Evolutionary conservation across 2,797 vertebrate genomes (phyloP).

Genomic region (Hephaestus fuliginosus): DNA sequence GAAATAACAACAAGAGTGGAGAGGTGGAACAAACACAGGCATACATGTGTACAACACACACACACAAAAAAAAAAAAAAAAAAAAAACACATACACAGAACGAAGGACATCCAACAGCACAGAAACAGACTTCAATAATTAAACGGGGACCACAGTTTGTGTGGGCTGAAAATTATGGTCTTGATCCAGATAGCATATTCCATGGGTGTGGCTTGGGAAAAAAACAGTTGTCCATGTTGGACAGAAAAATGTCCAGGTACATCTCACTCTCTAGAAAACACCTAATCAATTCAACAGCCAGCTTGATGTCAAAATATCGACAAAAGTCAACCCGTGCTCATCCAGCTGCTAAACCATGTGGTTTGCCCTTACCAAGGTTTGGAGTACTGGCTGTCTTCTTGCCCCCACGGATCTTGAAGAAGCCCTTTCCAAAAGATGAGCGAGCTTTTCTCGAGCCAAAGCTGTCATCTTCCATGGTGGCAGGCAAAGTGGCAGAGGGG

Average conservation of each 20-base stretch:
- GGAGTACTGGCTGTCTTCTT: slow-evolving; percentile 93
- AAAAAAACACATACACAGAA: slow-evolving; percentile 34
- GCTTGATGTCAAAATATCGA: not conserved
- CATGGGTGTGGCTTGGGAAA: slow-evolving; percentile 72
- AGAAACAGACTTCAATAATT: slow-evolving; percentile 70
- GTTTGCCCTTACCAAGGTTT: slow-evolving; percentile 91
- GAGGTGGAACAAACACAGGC: slow-evolving; percentile 51
- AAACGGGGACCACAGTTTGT: slow-evolving; percentile 68
- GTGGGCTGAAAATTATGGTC: slow-evolving; percentile 76
- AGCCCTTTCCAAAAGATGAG: slow-evolving; percentile 96
- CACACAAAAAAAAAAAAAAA: not conserved
- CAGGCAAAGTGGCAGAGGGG: slow-evolving; percentile 75
- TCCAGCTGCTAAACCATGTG: not conserved
- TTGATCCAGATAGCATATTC: slow-evolving; percentile 52
- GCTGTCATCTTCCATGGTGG: slow-evolving; percentile 84
- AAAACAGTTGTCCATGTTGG: slow-evolving; percentile 25
- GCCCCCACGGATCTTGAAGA: slow-evolving; percentile 95
- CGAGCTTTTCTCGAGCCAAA: slow-evolving; percentile 94
- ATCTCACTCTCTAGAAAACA: slow-evolving; percentile 32
- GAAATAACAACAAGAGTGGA: slow-evolving; percentile 59
- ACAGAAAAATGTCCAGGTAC: slow-evolving; percentile 33
- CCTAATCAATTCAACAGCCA: slow-evolving; percentile 2
- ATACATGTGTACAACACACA: slow-evolving; percentile 31
- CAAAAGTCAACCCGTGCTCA: not conserved
- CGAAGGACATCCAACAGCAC: slow-evolving; percentile 26